These are phyloP conservation scores for Rousettus madagascariensis DNA, from an alignment of 2,797 vertebrate genomes.

Conservation along the genomic window DNA sequence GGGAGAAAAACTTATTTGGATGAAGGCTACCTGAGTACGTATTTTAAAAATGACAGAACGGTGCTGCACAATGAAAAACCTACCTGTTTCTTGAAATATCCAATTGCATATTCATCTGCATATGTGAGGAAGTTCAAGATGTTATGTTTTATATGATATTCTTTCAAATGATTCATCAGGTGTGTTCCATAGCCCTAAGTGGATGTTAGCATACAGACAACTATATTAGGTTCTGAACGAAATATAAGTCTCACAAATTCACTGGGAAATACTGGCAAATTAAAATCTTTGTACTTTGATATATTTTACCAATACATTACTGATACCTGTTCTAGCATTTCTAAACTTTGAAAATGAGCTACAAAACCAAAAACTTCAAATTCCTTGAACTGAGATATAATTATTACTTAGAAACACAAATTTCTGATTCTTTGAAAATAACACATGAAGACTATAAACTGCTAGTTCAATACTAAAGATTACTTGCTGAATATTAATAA, in stretches of 20 bases:
- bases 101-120: conserved; percentile 98
- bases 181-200: conserved; percentile 97
- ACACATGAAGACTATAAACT: neutral
- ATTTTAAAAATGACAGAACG: neutral
- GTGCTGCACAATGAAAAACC: neutral
- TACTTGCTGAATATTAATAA: neutral
- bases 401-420: neutral
- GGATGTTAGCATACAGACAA: conserved; percentile 18
- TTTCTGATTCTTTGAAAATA: conserved; percentile 36
- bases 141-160: conserved; percentile 98
- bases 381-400: neutral
- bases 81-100: conserved; percentile 99
- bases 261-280: neutral
- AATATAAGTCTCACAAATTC: neutral
- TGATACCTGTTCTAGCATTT: neutral
- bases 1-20: neutral
- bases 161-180: conserved; percentile 99
- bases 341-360: conserved; percentile 16
- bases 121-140: conserved; percentile 99
- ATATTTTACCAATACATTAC: neutral
- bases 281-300: neutral
- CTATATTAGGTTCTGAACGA: conserved; percentile 50
- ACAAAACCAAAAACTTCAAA: conserved; percentile 44
- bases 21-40: neutral
- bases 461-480: neutral